Conservation (phyloP, 1,140 invertebrate species). For the Drosophila chauvacae region DNA sequence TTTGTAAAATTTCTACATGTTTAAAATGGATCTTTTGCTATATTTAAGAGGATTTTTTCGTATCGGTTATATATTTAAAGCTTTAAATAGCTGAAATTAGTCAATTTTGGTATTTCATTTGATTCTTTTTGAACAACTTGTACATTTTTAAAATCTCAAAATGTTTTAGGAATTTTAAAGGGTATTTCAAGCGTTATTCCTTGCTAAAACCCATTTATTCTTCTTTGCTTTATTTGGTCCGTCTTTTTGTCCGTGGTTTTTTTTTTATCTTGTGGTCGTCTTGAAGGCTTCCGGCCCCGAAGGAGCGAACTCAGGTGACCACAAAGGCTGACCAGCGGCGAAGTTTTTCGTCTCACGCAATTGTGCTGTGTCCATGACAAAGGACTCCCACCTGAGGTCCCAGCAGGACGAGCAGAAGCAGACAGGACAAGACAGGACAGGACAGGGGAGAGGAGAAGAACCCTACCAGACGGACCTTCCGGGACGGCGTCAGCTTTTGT, state of each 20-base stretch:
- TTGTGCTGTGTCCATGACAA: slow-evolving; percentile 48
- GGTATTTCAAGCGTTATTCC: not conserved
- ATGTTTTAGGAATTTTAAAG: not conserved
- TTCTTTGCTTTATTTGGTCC: slow-evolving; percentile 1
- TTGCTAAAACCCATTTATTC: no score
- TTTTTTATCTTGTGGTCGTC: slow-evolving; percentile 39
- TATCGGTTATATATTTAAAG: no score
- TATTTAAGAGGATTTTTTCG: no score
- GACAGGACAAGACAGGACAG: not conserved
- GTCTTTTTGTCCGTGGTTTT: slow-evolving; percentile 21
- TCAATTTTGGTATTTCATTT: no score
- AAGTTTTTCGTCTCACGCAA: slow-evolving; percentile 53
- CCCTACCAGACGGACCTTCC: slow-evolving; percentile 64
- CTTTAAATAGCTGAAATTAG: no score
- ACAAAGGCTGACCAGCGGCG: slow-evolving; percentile 56
- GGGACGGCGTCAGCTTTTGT: slow-evolving; percentile 70
- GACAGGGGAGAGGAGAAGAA: not conserved
- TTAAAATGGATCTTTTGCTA: no score
- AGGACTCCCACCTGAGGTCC: slow-evolving; percentile 33
- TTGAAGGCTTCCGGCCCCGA: slow-evolving; percentile 50
- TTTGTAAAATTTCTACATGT: not conserved
- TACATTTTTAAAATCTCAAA: no score
- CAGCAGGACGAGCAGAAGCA: slow-evolving; percentile 3
- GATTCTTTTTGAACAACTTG: no score
- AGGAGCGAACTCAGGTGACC: slow-evolving; percentile 49